phyloP scores from a whole-genome alignment of 1,140 invertebrate species.

The Aleiodes sp. region DNA sequence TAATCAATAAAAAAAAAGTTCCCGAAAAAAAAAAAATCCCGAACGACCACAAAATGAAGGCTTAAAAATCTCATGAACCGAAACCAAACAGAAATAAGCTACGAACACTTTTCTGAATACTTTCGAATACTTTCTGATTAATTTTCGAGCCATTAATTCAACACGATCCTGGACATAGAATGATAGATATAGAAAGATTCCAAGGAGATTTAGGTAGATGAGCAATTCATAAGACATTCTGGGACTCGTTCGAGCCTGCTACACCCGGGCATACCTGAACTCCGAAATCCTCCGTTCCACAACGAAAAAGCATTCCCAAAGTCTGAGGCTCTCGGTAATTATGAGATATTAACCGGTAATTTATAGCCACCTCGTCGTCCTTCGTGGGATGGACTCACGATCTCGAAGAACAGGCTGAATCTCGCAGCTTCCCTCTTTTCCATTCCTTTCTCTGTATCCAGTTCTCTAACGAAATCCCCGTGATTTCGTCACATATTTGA shows the following conservation, averaged over 20 bases:
- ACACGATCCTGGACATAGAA: too few species aligned
- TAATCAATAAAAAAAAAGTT: too few species aligned
- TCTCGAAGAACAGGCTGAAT: constrained; percentile 28
- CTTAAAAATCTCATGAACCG: too few species aligned
- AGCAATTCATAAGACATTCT: not conserved
- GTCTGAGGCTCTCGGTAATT: constrained; percentile 45
- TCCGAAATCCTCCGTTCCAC: not conserved
- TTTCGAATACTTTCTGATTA: too few species aligned
- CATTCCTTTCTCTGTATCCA: not conserved
- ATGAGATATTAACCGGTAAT: constrained; percentile 58
- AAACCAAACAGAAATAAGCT: too few species aligned
- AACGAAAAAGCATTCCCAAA: not conserved
- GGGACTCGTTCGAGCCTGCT: not conserved
- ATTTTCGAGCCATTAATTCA: too few species aligned
- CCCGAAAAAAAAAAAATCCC: too few species aligned
- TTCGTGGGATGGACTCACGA: constrained; percentile 42
- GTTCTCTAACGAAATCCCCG: too few species aligned
- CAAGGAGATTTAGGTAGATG: not conserved
- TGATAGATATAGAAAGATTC: not conserved
- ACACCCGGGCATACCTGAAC: constrained; percentile 9
- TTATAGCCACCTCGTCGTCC: constrained; percentile 51
- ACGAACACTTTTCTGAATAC: too few species aligned
- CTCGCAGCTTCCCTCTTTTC: not conserved
- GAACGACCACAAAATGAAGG: too few species aligned
- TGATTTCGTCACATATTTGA: not conserved